A percentile compares a stretch with the other conserved stretches of the same genome.
These are phyloP conservation scores for Athene noctua DNA, from an alignment of 2,113 vertebrate genomes.

Conservation along the genomic window DNA sequence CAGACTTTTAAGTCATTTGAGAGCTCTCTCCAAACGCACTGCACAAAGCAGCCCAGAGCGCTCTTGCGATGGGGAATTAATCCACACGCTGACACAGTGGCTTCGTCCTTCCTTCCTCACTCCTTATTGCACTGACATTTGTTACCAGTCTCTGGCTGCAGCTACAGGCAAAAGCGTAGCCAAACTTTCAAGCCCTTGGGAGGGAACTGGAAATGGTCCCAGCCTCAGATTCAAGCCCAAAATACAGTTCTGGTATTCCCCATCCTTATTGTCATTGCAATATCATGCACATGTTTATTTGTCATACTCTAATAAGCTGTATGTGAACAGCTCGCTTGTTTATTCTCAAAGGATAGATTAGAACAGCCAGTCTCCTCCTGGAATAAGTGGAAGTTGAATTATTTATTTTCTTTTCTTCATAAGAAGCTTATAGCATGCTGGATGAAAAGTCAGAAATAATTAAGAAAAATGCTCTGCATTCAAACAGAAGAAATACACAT, in stretches of 20 bases:
- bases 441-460: constrained; percentile 73
- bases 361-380: constrained; percentile 62
- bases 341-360: constrained; percentile 69
- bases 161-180: not conserved
- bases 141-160: not conserved
- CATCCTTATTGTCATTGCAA: not conserved
- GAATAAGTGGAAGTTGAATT: constrained; percentile 67
- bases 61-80: not conserved
- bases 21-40: not conserved
- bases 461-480: constrained; percentile 49
- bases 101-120: not conserved
- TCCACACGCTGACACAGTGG: not conserved
- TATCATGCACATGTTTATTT: constrained; percentile 34
- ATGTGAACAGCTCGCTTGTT: constrained; percentile 59
- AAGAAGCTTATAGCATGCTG: constrained; percentile 66
- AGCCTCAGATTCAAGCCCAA: not conserved
- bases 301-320: constrained; percentile 39
- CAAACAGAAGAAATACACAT: not conserved
- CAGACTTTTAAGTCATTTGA: not conserved
- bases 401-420: constrained; percentile 69
- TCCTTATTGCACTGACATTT: not conserved
- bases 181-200: not conserved
- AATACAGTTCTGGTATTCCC: not conserved
- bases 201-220: not conserved
- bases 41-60: not conserved